Percentiles rank a stretch among this genome's conserved stretches.
These are phyloP conservation scores for Neopelma chrysocephalum DNA, from an alignment of 2,797 vertebrate species.

Conservation along the genomic window DNA sequence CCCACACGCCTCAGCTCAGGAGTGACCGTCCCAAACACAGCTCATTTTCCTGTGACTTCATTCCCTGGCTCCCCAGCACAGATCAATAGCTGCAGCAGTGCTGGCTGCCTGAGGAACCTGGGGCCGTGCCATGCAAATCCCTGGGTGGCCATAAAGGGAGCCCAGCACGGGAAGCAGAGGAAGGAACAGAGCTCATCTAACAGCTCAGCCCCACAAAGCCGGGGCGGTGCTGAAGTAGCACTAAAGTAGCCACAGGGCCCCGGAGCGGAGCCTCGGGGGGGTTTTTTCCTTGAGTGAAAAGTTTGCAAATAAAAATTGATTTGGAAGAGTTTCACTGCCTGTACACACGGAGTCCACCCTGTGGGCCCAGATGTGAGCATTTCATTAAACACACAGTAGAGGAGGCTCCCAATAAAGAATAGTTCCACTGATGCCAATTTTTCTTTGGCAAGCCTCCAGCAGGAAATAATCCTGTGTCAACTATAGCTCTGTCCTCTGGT, in stretches of 20 bases:
- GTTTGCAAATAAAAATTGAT: not conserved
- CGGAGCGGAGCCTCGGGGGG: not conserved
- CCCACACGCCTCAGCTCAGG: not conserved
- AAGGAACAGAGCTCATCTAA: not conserved
- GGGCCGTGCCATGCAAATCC: not conserved
- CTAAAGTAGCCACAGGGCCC: not conserved
- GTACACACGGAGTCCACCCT: not conserved
- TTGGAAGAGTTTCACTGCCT: conserved; percentile 29
- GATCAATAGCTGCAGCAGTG: not conserved
- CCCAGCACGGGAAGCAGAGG: not conserved
- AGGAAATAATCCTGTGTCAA: conserved; percentile 54
- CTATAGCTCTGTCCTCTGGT: conserved; percentile 37
- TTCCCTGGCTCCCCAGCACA: not conserved
- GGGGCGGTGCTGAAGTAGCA: not conserved
- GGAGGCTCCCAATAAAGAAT: conserved; percentile 15
- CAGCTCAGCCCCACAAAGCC: not conserved
- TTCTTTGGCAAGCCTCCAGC: conserved; percentile 65
- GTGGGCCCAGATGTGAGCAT: conserved; percentile 51
- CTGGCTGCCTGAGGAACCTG: not conserved
- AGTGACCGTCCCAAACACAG: not conserved
- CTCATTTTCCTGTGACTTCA: not conserved
- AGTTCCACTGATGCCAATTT: conserved; percentile 3
- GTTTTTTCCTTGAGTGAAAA: not conserved
- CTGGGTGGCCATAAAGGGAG: not conserved
- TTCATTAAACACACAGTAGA: conserved; percentile 63